Conservation (phyloP, 2,888 invertebrate species). For the Chrysolina haemoptera region DNA sequence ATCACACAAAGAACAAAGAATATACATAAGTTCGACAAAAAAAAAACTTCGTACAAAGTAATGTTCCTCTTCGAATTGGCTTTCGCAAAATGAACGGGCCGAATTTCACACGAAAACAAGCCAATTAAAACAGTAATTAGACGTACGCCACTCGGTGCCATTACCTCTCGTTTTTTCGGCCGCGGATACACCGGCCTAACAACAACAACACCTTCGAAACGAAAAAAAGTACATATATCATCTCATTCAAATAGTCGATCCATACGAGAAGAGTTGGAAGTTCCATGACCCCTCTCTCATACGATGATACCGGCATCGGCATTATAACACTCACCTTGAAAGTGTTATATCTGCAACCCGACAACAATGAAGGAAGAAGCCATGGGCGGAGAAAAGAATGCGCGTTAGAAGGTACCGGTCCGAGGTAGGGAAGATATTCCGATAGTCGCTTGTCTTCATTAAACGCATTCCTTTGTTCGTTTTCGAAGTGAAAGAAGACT, state of each 20-base stretch:
- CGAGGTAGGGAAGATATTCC: constrained; percentile 1
- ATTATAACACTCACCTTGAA: constrained; percentile 52
- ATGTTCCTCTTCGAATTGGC: background rate
- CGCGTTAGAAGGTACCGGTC: constrained; percentile 15
- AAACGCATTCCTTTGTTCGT: constrained; percentile 14
- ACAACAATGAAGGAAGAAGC: constrained; percentile 44
- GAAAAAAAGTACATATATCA: constrained; percentile 34
- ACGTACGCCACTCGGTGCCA: background rate
- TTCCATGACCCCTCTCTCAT: constrained; percentile 48
- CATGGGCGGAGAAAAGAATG: constrained; percentile 33
- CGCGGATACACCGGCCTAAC: background rate
- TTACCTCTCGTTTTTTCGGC: background rate
- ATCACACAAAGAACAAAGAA: no score
- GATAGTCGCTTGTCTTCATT: constrained; percentile 12
- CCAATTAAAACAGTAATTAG: constrained; percentile 11
- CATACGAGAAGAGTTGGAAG: constrained; percentile 39
- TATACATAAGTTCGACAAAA: no score
- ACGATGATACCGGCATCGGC: constrained; percentile 42
- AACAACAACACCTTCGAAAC: constrained; percentile 11
- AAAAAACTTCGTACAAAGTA: background rate
- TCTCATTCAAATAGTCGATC: constrained; percentile 38
- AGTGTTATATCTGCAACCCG: constrained; percentile 50
- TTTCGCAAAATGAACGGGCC: background rate
- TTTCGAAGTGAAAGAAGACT: background rate
- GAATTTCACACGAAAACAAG: constrained; percentile 6